Conservation (phyloP, 53 echinoderm and acorn worm species). For the Stichopus horrens region DNA sequence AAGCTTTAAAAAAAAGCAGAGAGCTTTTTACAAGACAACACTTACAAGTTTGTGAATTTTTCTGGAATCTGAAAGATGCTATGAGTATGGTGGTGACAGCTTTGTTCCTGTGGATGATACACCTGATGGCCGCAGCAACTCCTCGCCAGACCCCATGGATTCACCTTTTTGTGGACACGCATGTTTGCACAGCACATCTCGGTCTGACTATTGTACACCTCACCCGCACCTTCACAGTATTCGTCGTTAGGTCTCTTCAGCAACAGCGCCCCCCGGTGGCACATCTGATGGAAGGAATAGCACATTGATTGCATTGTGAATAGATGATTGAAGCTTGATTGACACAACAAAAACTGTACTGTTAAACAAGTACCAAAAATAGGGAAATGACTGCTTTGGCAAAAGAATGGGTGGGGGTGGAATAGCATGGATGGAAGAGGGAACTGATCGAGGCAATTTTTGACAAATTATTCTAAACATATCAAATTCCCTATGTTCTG, state of each 20-base stretch:
- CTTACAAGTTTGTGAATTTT: constrained; percentile 17
- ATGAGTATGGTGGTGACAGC: constrained; percentile 18
- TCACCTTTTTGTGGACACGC: not conserved
- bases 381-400: no score
- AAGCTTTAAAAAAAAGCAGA: not conserved
- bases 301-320: no score
- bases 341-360: no score
- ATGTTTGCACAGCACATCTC: constrained; percentile 20
- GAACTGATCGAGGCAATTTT: no score
- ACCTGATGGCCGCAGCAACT: constrained; percentile 43
- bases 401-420: no score
- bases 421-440: no score
- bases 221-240: constrained; percentile 8
- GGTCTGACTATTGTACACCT: not conserved
- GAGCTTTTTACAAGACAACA: not conserved
- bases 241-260: not conserved
- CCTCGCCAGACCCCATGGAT: constrained; percentile 19
- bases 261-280: constrained; percentile 9
- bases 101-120: constrained; percentile 30
- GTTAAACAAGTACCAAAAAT: no score
- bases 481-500: no score
- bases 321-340: no score
- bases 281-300: not conserved
- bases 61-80: constrained; percentile 35
- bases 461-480: no score